Base-by-base conservation (phyloP, 1,140 invertebrate species). In the Panagrolaimus sp. region DNA sequence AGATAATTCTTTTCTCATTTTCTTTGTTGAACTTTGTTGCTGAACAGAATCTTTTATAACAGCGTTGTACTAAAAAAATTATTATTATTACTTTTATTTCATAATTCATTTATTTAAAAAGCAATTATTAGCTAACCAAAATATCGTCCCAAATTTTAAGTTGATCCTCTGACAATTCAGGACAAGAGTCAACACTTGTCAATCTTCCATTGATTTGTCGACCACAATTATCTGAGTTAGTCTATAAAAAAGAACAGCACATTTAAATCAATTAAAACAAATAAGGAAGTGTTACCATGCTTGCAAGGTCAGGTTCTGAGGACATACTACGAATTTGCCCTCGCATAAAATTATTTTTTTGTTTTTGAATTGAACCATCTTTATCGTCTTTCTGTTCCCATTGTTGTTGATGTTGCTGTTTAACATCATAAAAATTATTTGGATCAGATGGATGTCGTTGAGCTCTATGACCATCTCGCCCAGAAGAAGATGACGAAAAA, bases 141-240 rank as follows among this genome's bases (percentile, higher is more conserved):
- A 66, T 66, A 13, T 66, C 47, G 47, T 57, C 66, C 66, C 66
- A 67, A 16, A 67, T 38, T 44, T 67, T 38, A 14, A 67, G 25
- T 46, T 67, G 66, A 38, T 42, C 53, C 27, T 51, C 66, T 42
- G 66, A 67, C 9, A 67, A 46, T 20, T 67, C 66, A 9, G 66
- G 66, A 57, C 66, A 67, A 9, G 66, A 67, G 31, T 57, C 66
- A 9, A 38, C 31, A 38, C 31, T 38, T 38, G 31, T 38, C 31
- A 38, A 38, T 44, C 16, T 44, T 65, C 38, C 42, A 14, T 13
- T 65, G 63, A 14, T 44, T 38, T 14, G 42, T n/a, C 14, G 42
- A 38, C 1, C 9, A 14, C 11, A 8, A 13, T 38, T 65, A 38
- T 14, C 45, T 44, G 25, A 44, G 38, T 65, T 65, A 14, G 16